Conservation (phyloP, 2,797 vertebrate species). For the Leptodactylus fallax region DNA sequence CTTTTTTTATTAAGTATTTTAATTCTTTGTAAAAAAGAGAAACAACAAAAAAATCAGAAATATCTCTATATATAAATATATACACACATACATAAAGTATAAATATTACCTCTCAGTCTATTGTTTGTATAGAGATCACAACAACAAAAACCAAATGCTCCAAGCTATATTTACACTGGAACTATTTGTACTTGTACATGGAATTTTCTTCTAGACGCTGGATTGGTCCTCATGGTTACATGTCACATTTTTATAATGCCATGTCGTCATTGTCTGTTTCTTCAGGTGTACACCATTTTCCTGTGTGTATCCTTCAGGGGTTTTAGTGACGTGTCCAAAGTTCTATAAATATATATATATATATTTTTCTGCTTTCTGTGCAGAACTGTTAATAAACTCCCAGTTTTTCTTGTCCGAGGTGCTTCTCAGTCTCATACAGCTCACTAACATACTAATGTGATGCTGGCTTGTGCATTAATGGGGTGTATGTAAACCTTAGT, state of each 20-base stretch:
- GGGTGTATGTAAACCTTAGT: conserved; percentile 39
- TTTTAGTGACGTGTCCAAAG: conserved; percentile 63
- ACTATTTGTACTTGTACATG: conserved; percentile 74
- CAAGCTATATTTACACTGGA: conserved; percentile 81
- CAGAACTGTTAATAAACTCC: conserved; percentile 60
- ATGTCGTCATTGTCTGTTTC: conserved; percentile 62
- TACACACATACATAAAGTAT: conserved; percentile 60
- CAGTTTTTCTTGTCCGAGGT: conserved; percentile 55
- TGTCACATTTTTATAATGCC: conserved; percentile 62
- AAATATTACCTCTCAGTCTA: conserved; percentile 78
- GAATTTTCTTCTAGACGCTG: conserved; percentile 70
- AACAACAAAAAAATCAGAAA: conserved; percentile 65
- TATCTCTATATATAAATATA: conserved; percentile 64
- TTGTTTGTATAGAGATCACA: conserved; percentile 81
- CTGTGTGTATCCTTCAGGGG: conserved; percentile 65
- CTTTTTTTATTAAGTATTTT: conserved; percentile 77
- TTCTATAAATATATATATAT: conserved; percentile 57
- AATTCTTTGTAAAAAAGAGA: conserved; percentile 79
- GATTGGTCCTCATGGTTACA: conserved; percentile 57
- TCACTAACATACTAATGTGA: conserved; percentile 52
- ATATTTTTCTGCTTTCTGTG: conserved; percentile 62
- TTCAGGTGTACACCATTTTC: conserved; percentile 65
- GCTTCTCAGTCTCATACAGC: conserved; percentile 46
- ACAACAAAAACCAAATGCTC: conserved; percentile 73
- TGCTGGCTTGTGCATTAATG: conserved; percentile 60